Evolutionary conservation across 2,113 vertebrate species (phyloP).

Genomic region (Pelusios castaneus): DNA sequence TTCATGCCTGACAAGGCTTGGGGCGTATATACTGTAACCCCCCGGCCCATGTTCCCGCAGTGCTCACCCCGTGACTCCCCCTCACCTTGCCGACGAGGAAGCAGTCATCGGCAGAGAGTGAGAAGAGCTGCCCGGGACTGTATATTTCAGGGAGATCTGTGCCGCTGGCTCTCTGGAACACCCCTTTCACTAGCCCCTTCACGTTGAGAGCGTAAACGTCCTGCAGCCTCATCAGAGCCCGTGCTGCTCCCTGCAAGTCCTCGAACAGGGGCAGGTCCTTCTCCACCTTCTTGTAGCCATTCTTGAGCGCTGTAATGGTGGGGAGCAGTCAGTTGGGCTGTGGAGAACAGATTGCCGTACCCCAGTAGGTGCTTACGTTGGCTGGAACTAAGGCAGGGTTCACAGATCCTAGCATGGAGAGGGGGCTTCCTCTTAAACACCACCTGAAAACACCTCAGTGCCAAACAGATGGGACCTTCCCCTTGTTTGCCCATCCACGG

Average conservation of each 20-base stretch:
- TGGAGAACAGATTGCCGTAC: background rate
- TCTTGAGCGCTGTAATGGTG: slow-evolving; percentile 79
- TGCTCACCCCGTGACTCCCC: accelerated
- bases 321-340: accelerated
- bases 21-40: background rate
- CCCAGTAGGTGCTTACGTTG: background rate
- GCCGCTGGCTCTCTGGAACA: slow-evolving; percentile 78
- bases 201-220: slow-evolving; percentile 89
- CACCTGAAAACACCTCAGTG: background rate
- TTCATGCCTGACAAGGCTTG: background rate
- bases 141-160: slow-evolving; percentile 73
- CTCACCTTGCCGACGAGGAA: slow-evolving; percentile 94
- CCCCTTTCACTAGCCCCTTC: slow-evolving; percentile 80
- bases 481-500: no score
- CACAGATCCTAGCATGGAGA: background rate
- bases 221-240: slow-evolving; percentile 91
- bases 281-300: slow-evolving; percentile 79
- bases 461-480: background rate
- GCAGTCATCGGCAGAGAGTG: slow-evolving; percentile 91
- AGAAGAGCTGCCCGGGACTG: slow-evolving; percentile 71
- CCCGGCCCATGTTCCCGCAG: background rate
- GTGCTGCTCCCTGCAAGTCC: slow-evolving; percentile 89
- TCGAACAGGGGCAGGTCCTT: slow-evolving; percentile 83
- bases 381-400: background rate
- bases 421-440: background rate